These are phyloP conservation scores for Sialis fuliginosa DNA, from an alignment of 2,888 invertebrate genomes.

Conservation along the genomic window DNA sequence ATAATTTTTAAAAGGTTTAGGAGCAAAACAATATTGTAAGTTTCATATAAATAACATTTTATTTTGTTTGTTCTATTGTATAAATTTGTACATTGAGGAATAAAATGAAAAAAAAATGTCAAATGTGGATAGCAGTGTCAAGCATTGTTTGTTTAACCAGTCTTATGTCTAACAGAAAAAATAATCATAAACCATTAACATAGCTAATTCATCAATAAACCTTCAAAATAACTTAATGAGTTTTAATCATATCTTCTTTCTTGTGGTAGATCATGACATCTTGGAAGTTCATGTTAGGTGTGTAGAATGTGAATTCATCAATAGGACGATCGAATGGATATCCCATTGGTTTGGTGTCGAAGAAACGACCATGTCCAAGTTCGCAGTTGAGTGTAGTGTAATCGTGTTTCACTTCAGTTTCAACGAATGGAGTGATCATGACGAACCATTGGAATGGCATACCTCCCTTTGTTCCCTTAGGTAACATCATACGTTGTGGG, in stretches of 20 bases:
- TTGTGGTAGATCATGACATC: conserved; percentile 47
- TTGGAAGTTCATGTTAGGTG: conserved; percentile 43
- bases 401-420: conserved; percentile 20
- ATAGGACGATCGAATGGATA: conserved; percentile 49
- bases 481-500: conserved; percentile 51
- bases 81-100: no score
- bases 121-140: no score
- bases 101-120: no score
- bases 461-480: conserved; percentile 45
- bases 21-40: no score
- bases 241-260: conserved; percentile 19
- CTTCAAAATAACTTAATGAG: no score
- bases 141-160: no score
- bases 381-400: conserved; percentile 28
- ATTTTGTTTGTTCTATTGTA: no score
- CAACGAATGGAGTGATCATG: conserved; percentile 26
- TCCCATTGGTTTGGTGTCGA: conserved; percentile 31
- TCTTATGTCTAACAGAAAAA: no score
- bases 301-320: conserved; percentile 32
- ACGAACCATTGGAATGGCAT: conserved; percentile 44
- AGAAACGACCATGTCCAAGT: conserved; percentile 30
- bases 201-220: no score
- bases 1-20: no score
- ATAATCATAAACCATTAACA: no score
- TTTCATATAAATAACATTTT: no score